Conservation (phyloP, 2,113 vertebrate species). For the Hippocampus zosterae region DNA sequence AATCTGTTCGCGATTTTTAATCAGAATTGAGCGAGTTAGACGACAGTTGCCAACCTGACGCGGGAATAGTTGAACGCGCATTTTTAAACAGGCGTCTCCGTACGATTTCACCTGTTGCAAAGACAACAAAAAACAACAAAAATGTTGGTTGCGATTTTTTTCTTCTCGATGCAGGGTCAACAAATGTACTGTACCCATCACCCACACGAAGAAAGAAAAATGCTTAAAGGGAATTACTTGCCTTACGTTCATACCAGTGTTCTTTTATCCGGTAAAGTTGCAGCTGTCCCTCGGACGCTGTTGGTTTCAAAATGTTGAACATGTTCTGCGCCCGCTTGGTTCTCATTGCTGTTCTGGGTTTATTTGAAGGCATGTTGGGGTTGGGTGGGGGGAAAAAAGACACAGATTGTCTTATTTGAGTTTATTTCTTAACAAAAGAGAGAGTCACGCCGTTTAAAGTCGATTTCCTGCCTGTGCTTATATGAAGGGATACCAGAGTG, state of each 20-base stretch:
- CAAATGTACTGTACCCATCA: slow-evolving; percentile 9
- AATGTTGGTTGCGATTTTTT: background rate
- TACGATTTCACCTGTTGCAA: background rate
- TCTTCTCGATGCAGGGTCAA: slow-evolving; percentile 15
- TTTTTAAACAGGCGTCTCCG: too few species aligned
- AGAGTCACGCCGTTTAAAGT: slow-evolving; percentile 51
- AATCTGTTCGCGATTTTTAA: too few species aligned
- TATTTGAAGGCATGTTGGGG: slow-evolving; percentile 21
- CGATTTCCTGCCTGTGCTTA: slow-evolving; percentile 52
- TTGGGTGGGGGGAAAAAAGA: background rate
- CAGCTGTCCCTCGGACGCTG: background rate
- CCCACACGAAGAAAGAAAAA: background rate
- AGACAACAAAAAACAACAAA: background rate
- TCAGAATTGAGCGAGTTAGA: too few species aligned
- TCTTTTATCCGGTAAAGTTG: background rate
- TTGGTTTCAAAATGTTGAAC: background rate
- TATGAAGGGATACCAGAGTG: slow-evolving; percentile 28
- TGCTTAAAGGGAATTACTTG: background rate
- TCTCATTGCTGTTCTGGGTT: slow-evolving; percentile 31
- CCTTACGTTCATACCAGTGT: background rate
- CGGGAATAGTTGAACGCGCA: too few species aligned
- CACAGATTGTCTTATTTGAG: slow-evolving; percentile 42
- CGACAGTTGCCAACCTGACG: too few species aligned
- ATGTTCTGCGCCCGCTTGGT: slow-evolving; percentile 6
- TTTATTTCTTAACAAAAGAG: slow-evolving; percentile 38